A percentile compares a stretch with the other conserved stretches of the same genome.
Conservation (phyloP, 1,140 invertebrate genomes). For the Pemphigus obesinymphae region DNA sequence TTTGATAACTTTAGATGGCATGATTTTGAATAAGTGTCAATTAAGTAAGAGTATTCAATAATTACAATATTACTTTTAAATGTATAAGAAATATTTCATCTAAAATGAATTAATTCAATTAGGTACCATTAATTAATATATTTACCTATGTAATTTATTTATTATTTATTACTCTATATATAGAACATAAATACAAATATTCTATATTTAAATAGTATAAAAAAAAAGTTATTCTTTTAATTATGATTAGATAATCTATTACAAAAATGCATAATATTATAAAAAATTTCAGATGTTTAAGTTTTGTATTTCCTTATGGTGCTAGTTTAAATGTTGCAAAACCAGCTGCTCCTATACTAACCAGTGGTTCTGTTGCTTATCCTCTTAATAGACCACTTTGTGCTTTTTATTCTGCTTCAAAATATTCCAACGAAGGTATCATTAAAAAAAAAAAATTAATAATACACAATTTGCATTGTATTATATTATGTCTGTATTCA, state of each 20-base stretch:
- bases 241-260: neutral
- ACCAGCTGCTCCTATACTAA: constrained; percentile 81
- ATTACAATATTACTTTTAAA: no score
- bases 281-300: constrained; percentile 60
- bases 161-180: no score
- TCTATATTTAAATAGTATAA: no score
- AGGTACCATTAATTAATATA: no score
- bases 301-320: constrained; percentile 92
- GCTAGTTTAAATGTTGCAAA: constrained; percentile 90
- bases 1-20: neutral
- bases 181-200: no score
- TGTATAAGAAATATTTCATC: no score
- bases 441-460: neutral
- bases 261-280: neutral
- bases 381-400: constrained; percentile 89
- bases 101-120: no score
- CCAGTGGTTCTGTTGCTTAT: constrained; percentile 87
- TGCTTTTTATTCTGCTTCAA: constrained; percentile 62
- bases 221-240: neutral
- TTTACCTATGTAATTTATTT: no score
- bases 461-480: neutral
- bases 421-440: constrained; percentile 29
- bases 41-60: no score
- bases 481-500: neutral
- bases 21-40: neutral